Evolutionary conservation across 2,797 vertebrate species (phyloP).

Genomic region (Smutsia gigantea): DNA sequence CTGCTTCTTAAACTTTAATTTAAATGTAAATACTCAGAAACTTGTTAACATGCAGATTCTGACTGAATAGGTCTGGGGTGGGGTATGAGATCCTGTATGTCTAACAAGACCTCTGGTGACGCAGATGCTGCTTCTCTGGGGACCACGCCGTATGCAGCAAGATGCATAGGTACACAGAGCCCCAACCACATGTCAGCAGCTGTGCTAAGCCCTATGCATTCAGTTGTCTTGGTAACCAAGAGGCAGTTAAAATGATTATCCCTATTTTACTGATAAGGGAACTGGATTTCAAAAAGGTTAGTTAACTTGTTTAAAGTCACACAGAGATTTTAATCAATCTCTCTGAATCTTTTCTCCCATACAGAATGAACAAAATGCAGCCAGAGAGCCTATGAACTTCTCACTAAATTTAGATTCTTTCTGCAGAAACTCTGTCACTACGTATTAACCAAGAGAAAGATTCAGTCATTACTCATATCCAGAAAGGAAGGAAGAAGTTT

Average conservation of each 20-base stretch:
- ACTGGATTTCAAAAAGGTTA: background rate
- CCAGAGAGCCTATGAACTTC: background rate
- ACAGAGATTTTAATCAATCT: background rate
- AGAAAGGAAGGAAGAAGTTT: slow-evolving; percentile 69
- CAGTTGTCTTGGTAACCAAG: background rate
- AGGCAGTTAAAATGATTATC: background rate
- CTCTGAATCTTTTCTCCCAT: background rate
- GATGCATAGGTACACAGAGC: background rate
- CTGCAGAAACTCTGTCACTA: background rate
- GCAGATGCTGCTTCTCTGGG: background rate
- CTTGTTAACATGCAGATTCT: background rate
- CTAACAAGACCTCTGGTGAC: background rate
- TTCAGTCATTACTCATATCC: slow-evolving; percentile 43
- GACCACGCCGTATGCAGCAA: background rate
- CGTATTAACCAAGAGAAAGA: slow-evolving; percentile 39
- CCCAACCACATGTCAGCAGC: rapidly evolving
- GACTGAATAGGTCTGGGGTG: background rate
- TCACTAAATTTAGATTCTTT: slow-evolving; percentile 7
- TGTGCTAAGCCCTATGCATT: background rate
- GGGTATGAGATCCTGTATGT: background rate
- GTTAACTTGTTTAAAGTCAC: background rate
- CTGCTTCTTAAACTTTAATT: background rate
- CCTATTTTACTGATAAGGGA: background rate
- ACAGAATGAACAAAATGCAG: background rate
- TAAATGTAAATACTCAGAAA: background rate